These are phyloP conservation scores for Drosophila setifemur DNA, from an alignment of 1,140 invertebrate genomes.

Conservation along the genomic window DNA sequence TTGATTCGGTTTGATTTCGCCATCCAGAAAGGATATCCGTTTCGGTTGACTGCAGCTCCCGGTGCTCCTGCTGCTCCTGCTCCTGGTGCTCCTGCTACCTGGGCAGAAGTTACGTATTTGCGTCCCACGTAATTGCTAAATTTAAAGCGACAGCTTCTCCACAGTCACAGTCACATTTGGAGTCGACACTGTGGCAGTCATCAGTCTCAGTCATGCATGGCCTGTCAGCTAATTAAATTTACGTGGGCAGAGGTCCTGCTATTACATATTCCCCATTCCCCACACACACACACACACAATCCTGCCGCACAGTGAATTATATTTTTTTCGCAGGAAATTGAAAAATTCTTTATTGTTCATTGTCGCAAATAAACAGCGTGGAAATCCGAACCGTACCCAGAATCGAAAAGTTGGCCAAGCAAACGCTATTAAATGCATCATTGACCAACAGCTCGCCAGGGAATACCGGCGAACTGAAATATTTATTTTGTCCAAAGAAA, in stretches of 20 bases:
- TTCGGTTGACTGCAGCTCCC: slow-evolving; percentile 13
- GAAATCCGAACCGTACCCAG: slow-evolving; percentile 7
- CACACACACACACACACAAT: not conserved
- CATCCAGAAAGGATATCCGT: slow-evolving; percentile 62
- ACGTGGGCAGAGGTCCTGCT: slow-evolving; percentile 11
- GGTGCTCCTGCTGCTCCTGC: not conserved
- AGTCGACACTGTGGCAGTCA: no score
- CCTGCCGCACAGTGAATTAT: slow-evolving; percentile 10
- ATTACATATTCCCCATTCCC: not conserved
- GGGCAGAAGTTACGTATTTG: not conserved
- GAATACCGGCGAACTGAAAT: slow-evolving; percentile 24
- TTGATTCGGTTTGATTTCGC: slow-evolving; percentile 46
- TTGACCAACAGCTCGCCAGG: slow-evolving; percentile 51
- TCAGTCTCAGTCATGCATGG: slow-evolving; percentile 49
- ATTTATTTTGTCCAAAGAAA: slow-evolving; percentile 25
- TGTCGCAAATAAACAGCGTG: slow-evolving; percentile 35
- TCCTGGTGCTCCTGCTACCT: not conserved
- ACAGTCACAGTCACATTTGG: no score
- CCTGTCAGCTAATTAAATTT: slow-evolving; percentile 55
- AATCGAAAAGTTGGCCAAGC: slow-evolving; percentile 25
- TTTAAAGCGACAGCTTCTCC: slow-evolving; percentile 23
- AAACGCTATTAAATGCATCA: slow-evolving; percentile 75
- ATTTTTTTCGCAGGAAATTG: slow-evolving; percentile 43
- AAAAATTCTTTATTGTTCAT: slow-evolving; percentile 29
- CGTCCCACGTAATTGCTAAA: slow-evolving; percentile 61